A percentile compares a stretch with the other conserved stretches of the same genome.
phyloP scores from a whole-genome alignment of 1,140 invertebrate genomes.

The Chrysoperla carnea region DNA sequence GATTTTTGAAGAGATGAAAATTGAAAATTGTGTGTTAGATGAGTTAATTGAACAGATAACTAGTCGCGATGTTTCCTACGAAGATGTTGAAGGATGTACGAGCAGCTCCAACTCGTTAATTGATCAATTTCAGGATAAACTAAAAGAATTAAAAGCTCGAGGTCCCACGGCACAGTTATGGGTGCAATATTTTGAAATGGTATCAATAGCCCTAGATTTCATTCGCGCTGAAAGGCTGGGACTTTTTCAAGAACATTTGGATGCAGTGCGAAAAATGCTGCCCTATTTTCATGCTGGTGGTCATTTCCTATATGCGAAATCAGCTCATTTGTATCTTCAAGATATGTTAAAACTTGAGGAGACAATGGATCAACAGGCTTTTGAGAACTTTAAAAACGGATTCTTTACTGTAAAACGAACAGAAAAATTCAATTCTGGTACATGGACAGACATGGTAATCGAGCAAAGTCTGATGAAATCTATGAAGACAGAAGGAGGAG shows the following conservation, averaged over 20 bases:
- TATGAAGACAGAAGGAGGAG: constrained; percentile 18
- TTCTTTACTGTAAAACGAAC: constrained; percentile 18
- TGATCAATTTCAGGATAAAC: constrained; percentile 7
- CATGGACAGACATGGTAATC: constrained; percentile 21
- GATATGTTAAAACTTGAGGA: constrained; percentile 13
- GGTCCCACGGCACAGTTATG: constrained; percentile 13
- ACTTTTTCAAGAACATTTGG: constrained; percentile 19
- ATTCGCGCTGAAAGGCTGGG: constrained; percentile 14
- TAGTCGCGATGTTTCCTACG: constrained; percentile 6
- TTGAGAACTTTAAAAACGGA: constrained; percentile 16
- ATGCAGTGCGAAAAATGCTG: constrained; percentile 21
- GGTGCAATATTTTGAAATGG: constrained; percentile 18
- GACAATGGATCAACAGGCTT: constrained; percentile 14
- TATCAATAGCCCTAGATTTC: constrained; percentile 13
- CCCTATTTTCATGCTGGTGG: constrained; percentile 25
- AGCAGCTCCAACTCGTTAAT: constrained; percentile 4
- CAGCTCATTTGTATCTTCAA: constrained; percentile 23
- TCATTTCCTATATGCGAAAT: constrained; percentile 27
- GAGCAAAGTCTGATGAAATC: constrained; percentile 21
- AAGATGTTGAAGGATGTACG: constrained; percentile 9
- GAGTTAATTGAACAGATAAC: constrained; percentile 1
- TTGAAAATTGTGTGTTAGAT: neutral
- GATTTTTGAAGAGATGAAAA: constrained; percentile 4
- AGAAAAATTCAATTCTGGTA: constrained; percentile 22
- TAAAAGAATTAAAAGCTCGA: constrained; percentile 3